These are phyloP conservation scores for Formica exsecta DNA, from an alignment of 1,140 invertebrate genomes.

Conservation along the genomic window DNA sequence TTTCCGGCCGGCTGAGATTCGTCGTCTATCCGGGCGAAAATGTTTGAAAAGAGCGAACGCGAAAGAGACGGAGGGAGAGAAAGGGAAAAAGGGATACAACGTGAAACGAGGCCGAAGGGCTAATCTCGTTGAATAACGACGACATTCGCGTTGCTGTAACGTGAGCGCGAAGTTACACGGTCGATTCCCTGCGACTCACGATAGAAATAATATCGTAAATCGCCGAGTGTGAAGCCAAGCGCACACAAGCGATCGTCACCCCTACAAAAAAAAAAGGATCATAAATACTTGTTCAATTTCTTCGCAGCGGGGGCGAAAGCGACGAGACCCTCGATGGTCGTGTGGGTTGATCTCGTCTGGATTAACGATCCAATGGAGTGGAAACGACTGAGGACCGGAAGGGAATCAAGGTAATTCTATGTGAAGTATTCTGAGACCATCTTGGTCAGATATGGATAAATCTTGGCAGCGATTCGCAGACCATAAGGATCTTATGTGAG, in stretches of 20 bases:
- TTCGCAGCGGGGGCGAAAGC: not conserved
- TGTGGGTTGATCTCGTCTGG: slow-evolving; percentile 21
- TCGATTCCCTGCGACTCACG: slow-evolving; percentile 11
- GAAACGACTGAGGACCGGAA: not conserved
- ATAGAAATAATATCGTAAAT: slow-evolving; percentile 59
- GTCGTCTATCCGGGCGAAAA: slow-evolving; percentile 59
- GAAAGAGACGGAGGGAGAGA: not conserved
- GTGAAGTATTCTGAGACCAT: not conserved
- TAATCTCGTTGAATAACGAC: slow-evolving; percentile 62
- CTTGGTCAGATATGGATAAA: not conserved
- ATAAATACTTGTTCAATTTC: slow-evolving; percentile 53
- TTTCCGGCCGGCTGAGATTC: slow-evolving; percentile 62
- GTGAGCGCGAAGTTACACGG: not conserved
- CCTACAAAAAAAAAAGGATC: slow-evolving; percentile 3
- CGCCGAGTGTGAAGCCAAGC: slow-evolving; percentile 18
- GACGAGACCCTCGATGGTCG: slow-evolving; percentile 7
- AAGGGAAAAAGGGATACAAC: not conserved
- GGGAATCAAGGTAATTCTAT: not conserved
- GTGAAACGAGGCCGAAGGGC: slow-evolving; percentile 39
- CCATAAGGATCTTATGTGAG: not conserved
- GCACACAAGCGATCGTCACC: not conserved
- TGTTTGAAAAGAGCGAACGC: slow-evolving; percentile 47
- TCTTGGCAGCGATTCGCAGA: not conserved
- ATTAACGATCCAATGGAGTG: slow-evolving; percentile 28
- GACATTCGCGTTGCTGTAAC: slow-evolving; percentile 35